phyloP scores from a whole-genome alignment of 2,113 vertebrate species.

The Ochotona princeps region DNA sequence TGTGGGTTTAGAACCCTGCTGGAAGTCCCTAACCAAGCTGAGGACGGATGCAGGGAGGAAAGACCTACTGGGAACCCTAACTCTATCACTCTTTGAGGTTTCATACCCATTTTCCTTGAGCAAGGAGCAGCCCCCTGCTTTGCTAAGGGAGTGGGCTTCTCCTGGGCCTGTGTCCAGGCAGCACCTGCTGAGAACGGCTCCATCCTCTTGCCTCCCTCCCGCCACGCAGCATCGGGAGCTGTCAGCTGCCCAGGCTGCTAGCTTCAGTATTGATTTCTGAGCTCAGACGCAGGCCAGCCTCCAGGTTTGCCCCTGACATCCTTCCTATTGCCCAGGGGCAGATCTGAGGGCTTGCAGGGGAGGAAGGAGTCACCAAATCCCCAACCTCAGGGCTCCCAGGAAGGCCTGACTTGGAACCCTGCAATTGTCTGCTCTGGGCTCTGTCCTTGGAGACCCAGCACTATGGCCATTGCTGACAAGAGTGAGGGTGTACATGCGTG shows the following conservation, averaged over 20 bases:
- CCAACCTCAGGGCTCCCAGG: neutral
- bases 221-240: neutral
- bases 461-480: neutral
- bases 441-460: neutral
- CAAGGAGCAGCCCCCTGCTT: neutral
- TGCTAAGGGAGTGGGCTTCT: neutral
- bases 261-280: neutral
- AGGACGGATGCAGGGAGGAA: neutral
- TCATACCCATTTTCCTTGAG: neutral
- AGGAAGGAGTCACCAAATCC: neutral
- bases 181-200: neutral
- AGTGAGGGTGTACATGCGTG: neutral
- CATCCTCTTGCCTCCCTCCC: neutral
- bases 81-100: neutral
- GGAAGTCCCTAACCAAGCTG: neutral
- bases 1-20: neutral
- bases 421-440: neutral
- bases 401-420: neutral
- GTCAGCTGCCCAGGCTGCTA: neutral
- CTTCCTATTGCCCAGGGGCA: neutral
- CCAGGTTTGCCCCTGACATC: neutral
- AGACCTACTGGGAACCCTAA: neutral
- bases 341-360: neutral
- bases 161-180: neutral
- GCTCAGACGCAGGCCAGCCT: neutral